Base-by-base conservation (phyloP, 2,113 vertebrate genomes). In the Dasyurus viverrinus region DNA sequence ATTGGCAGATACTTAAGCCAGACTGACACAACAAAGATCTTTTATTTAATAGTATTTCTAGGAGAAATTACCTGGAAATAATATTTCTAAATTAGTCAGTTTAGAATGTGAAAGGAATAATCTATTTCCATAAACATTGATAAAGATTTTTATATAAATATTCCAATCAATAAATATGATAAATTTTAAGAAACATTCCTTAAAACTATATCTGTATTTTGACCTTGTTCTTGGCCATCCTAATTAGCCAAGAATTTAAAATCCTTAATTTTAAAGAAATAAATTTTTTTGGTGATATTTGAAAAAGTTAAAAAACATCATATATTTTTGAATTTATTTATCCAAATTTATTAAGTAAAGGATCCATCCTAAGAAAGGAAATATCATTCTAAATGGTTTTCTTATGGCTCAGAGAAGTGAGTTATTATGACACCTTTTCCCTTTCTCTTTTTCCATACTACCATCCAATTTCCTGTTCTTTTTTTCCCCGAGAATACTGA, bases 281-380 rank as follows among this genome's bases (percentile, higher is more conserved):
- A 76, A 30, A 30, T 42, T 22, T 42, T 23, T 42, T 22, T 57
- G 55, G 12, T 42, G n/a, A 84, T 93, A 93, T 27, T 91, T 76
- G 90, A 42, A 90, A 14, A 50, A 95, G 54, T 76, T 97, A 76
- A 93, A 93, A 96, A 97, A 96, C 46, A 23, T 89, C 19, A 2
- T 94, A 36, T 48, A 96, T 24, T 84, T 95, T 91, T 92, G 94
- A 96, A 95, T 46, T 91, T 91, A 90, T 9, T 94, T 93, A 92
- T 93, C 93, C 4, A 96, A 93, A 93, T 92, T 36, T 95, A 26
- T 54, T 95, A 8, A 97, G 68, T 91, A 95, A 48, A 96, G 25
- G 68, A 84, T 11, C 48, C 36, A 92, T 0, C 42, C 47, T 55
- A 12, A 96, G 90, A 97, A 95, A 93, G 60, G 23, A 91, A 0